Conservation (phyloP, 2,888 invertebrate genomes). For the Napeogenes sylphis region DNA sequence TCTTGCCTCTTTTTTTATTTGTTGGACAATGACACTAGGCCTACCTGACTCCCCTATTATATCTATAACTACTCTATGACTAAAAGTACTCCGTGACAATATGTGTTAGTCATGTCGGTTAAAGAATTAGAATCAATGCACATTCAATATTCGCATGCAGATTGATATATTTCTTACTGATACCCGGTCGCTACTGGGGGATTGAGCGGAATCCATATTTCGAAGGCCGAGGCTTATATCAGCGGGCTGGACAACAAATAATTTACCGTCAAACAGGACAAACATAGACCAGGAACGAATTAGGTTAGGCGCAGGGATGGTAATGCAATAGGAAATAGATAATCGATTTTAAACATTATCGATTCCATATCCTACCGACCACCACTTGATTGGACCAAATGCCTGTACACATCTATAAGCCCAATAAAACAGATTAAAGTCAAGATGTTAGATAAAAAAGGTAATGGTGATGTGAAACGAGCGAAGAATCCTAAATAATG, state of each 20-base stretch:
- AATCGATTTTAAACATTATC: not conserved
- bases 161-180: constrained; percentile 63
- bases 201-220: constrained; percentile 66
- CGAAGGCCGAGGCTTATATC: constrained; percentile 69
- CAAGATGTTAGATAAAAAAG: constrained; percentile 13
- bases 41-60: too few relatives aligned
- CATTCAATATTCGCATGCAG: constrained; percentile 47
- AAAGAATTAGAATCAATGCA: not conserved
- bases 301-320: not conserved
- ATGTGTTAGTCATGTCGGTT: not conserved
- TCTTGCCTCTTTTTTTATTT: too few relatives aligned
- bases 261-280: constrained; percentile 17
- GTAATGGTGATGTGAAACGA: constrained; percentile 6
- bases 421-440: not conserved
- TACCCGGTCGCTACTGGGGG: constrained; percentile 64
- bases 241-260: constrained; percentile 50
- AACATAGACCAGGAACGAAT: constrained; percentile 6
- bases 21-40: too few relatives aligned
- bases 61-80: too few relatives aligned
- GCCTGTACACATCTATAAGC: constrained; percentile 1
- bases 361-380: not conserved
- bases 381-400: not conserved
- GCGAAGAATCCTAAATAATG: not conserved
- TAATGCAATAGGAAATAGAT: not conserved
- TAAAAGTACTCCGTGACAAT: not conserved